Conservation (phyloP, 2,888 invertebrate species). For the Crossocerus cetratus region DNA sequence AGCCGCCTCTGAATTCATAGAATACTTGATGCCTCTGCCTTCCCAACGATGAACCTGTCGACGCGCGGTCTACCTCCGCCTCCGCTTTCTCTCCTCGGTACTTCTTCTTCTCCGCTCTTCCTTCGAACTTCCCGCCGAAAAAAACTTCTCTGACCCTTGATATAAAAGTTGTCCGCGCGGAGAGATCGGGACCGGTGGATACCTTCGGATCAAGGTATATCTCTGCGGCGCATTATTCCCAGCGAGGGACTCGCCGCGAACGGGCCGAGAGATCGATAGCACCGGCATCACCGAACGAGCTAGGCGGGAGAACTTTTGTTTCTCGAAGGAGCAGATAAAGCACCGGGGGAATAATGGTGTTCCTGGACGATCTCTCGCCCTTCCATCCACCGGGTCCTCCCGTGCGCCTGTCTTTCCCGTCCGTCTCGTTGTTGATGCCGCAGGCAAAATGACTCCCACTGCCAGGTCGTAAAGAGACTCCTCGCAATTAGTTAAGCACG, state of each 20-base stretch:
- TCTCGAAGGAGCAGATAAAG: conserved; percentile 56
- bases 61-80: conserved; percentile 4
- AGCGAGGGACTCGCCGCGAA: conserved; percentile 59
- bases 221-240: conserved; percentile 67
- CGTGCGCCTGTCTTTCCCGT: conserved; percentile 18
- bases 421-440: conserved; percentile 8
- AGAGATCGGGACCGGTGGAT: conserved; percentile 62
- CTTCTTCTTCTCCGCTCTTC: conserved; percentile 14
- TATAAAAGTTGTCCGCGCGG: conserved; percentile 57
- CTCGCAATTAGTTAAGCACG: neutral
- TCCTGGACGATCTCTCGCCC: conserved; percentile 19
- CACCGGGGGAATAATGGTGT: conserved; percentile 59
- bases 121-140: conserved; percentile 58
- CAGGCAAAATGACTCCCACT: neutral
- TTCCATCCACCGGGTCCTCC: conserved; percentile 19
- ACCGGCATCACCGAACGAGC: conserved; percentile 36
- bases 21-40: conserved; percentile 66
- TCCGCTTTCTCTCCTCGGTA: conserved; percentile 16
- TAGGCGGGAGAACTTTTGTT: conserved; percentile 61
- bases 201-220: conserved; percentile 66
- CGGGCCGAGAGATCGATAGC: conserved; percentile 61
- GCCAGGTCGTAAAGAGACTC: neutral
- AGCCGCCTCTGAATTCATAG: conserved; percentile 68
- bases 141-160: conserved; percentile 54
- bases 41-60: conserved; percentile 52